Base-by-base conservation (phyloP, 2,113 vertebrate species). In the Canis aureus region DNA sequence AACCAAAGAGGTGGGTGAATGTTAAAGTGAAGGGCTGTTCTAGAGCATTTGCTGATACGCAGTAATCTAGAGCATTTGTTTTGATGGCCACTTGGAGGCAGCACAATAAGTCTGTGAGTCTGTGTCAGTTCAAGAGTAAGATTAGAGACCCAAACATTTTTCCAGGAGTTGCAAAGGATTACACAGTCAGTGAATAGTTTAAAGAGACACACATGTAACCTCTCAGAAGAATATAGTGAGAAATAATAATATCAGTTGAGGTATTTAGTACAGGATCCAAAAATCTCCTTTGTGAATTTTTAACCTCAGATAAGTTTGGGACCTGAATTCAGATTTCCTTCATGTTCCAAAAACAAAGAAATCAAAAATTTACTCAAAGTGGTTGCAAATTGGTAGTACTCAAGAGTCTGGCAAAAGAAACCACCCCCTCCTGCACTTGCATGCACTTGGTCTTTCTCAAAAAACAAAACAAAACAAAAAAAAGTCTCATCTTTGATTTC, bases 71-170 rank as follows among this genome's bases (percentile, higher is more conserved):
- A 85, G 55, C 55, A 73, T 78, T 94, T 92, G 49, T 92, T 84
- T 67, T 49, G 64, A 57, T 53, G 60, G 20, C 69, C 87, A 93
- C 64, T 86, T 38, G 79, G 71, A 95, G 43, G 78, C 43, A 87
- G 91, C 59, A 85, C 73, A 88, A 2, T 69, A 67, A 93, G 67
- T 88, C 53, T 90, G 43, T 43, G 96, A 49, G 35, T 49, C 29
- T 57, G 93, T 8, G 3, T 20, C 74, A 80, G 15, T 89, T 97
- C 71, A 73, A 20, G 81, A 95, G 62, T 81, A 86, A 82, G 32
- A 69, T 78, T 13, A 62, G 57, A 95, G 53, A 62, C 69, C 13
- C 35, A 74, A 60, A 91, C 23, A 59, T 83, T 87, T 92, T 89
- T 59, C 32, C 20, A 25, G 23, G 22, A 57, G 27, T 80, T 92